Base-by-base conservation (phyloP, 1,140 invertebrate species). In the Ostrea denselamellosa region DNA sequence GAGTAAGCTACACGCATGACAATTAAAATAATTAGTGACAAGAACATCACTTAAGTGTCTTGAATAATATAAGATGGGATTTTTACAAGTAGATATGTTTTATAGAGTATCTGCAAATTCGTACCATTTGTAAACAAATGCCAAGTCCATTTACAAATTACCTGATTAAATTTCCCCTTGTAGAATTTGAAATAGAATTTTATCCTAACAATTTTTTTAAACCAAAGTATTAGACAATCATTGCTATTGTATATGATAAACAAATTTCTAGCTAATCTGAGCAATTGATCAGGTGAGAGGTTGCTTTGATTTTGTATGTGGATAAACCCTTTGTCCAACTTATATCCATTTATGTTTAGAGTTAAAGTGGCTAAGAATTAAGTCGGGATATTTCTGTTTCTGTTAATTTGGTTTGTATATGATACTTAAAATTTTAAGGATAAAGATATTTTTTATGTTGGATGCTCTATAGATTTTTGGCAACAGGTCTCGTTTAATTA, bases 401-500 rank as follows among this genome's bases (percentile, higher is more conserved):
- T 22, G 82, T 77, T 77, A 77, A 77, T 77, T 77, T 77, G 25
- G 28, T 28, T 77, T 28, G 34, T 28, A 25, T 34, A 19, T 77
- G 28, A 77, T 77, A 25, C 22, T 77, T 77, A 28, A 77, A 28
- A 19, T 62, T 62, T 28, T 71, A 22, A 34, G 25, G 28, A 34
- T 77, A 77, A 77, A 12, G 68, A 77, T 25, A 77, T 25, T 77
- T 77, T 68, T 77, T 28, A 77, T 77, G 68, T 34, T 22, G 58
- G 58, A 12, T 19, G n/a, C 58, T 25, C 14, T 77, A 77, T 77
- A 77, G 68, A 77, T 77, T 77, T 77, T 77, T 77, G 68, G 68
- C 25, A 77, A 77, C 68, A 77, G 68, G 68, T 25, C 68, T 77
- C 68, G 68, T 77, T 34, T 77, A 77, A 77, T 77, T 77, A 77